Evolutionary conservation across 2,797 vertebrate species (phyloP).

Genomic region (Zalophus californianus): DNA sequence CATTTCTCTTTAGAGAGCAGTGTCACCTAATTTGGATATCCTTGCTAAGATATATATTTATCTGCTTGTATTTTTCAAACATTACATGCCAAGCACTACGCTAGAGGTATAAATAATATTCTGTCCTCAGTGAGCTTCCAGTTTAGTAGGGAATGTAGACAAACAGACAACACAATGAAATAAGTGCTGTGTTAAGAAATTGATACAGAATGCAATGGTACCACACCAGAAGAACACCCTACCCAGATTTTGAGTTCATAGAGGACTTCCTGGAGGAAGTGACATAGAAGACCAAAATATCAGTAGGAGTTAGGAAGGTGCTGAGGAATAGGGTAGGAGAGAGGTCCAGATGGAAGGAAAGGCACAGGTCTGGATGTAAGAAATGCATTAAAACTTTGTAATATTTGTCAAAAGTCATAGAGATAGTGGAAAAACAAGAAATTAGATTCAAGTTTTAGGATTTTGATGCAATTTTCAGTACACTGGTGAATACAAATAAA

Average conservation of each 20-base stretch:
- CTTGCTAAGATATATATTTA: background rate
- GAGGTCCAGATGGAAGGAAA: background rate
- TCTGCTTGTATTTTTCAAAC: conserved; percentile 15
- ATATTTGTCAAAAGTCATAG: background rate
- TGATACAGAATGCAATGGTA: background rate
- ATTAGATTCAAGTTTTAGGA: background rate
- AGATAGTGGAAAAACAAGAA: background rate
- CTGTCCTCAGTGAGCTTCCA: background rate
- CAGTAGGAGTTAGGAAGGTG: background rate
- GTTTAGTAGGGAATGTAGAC: background rate
- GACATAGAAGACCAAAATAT: background rate
- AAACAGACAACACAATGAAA: background rate
- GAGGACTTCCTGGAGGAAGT: background rate
- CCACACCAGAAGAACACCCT: background rate
- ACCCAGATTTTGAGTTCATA: background rate
- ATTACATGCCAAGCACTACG: background rate
- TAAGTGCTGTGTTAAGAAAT: background rate
- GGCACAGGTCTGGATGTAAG: background rate
- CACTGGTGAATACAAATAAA: background rate
- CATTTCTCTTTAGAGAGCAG: background rate
- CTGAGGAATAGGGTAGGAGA: background rate
- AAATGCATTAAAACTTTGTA: background rate
- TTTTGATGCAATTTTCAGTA: background rate
- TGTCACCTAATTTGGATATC: conserved; percentile 6
- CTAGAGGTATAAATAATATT: background rate